These are phyloP conservation scores for Actinia tenebrosa DNA, from an alignment of 64 coral and sea anemone species.

Conservation along the genomic window DNA sequence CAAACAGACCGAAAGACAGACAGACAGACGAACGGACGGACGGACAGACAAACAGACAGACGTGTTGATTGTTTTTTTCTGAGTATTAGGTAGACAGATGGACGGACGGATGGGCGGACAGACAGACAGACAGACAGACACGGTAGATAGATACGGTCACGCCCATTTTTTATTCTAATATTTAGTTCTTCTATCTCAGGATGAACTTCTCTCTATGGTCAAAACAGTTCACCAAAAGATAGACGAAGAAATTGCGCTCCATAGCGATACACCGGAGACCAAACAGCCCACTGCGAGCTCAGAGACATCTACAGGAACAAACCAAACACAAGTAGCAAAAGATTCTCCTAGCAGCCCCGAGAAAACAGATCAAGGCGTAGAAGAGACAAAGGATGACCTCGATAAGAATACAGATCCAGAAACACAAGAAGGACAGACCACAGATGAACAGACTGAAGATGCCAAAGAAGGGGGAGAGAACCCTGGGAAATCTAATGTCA, in stretches of 20 bases:
- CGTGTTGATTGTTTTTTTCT: not conserved
- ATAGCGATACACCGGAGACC: not conserved
- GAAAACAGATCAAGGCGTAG: not conserved
- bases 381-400: not conserved
- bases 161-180: not conserved
- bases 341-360: not conserved
- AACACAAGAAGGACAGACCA: not conserved
- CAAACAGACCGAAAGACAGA: not conserved
- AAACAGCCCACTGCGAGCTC: not conserved
- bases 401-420: not conserved
- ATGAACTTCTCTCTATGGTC: slow-evolving; percentile 2
- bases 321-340: not conserved
- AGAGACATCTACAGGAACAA: not conserved
- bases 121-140: not conserved
- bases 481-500: not conserved
- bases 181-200: not conserved
- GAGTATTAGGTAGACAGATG: not conserved
- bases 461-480: not conserved
- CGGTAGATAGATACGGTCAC: not conserved
- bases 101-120: no score
- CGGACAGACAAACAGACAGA: not conserved
- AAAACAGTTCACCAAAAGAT: slow-evolving; percentile 7
- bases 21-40: not conserved
- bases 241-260: not conserved
- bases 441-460: not conserved